phyloP scores from a whole-genome alignment of 2,888 invertebrate species.

The Hirtodrosophila alboralis region DNA sequence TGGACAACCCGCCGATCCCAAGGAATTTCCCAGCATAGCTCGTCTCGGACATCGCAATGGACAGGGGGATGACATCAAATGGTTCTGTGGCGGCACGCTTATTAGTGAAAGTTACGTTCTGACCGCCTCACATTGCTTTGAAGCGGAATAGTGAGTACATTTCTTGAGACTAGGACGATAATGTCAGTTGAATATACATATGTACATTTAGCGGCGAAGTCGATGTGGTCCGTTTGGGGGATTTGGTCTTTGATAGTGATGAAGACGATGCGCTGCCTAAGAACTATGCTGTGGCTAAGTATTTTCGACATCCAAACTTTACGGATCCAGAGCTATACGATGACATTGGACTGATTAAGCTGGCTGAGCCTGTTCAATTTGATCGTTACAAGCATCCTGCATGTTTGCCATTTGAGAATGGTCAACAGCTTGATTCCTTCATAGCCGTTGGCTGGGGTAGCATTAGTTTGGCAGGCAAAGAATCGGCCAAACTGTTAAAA shows the following conservation, averaged over 20 bases:
- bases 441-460: constrained; percentile 85
- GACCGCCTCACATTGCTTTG: constrained; percentile 70
- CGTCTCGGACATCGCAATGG: constrained; percentile 46
- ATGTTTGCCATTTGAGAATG: constrained; percentile 82
- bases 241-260: constrained; percentile 71
- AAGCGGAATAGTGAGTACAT: constrained; percentile 57
- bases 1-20: constrained; percentile 72
- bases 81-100: constrained; percentile 80
- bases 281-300: constrained; percentile 70
- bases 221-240: constrained; percentile 78
- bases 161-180: too few species aligned
- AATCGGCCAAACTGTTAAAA: constrained; percentile 84
- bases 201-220: constrained; percentile 62
- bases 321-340: constrained; percentile 82
- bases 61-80: constrained; percentile 33
- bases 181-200: too few species aligned
- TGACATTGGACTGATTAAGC: constrained; percentile 85
- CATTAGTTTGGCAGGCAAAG: constrained; percentile 71
- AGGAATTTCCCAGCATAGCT: constrained; percentile 81
- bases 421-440: constrained; percentile 52
- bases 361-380: constrained; percentile 82
- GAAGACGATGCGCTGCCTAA: constrained; percentile 73
- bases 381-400: constrained; percentile 84
- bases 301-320: constrained; percentile 77
- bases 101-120: constrained; percentile 62